Evolutionary conservation across 92 coral and sea anemone genomes (phyloP).

Genomic region (Porites evermanni): DNA sequence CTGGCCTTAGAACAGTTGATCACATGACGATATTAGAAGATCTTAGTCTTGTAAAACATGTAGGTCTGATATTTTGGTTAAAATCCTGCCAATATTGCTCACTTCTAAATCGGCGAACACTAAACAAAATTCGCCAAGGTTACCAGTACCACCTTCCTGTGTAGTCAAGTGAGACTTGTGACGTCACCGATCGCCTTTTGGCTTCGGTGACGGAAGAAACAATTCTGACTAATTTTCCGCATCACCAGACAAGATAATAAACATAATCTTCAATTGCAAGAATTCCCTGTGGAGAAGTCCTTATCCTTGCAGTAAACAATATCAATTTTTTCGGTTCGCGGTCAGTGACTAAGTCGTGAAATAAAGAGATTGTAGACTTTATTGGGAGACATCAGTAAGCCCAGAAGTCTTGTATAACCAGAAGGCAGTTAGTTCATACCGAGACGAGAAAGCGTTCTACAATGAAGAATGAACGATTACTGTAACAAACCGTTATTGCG

Average conservation of each 20-base stretch:
- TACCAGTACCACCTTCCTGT: constrained; percentile 34
- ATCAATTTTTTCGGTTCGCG: not conserved
- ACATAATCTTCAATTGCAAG: not conserved
- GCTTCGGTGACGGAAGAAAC: not conserved
- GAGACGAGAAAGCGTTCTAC: too few species aligned
- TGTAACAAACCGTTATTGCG: too few species aligned
- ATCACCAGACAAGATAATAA: not conserved
- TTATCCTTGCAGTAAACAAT: not conserved
- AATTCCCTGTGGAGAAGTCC: not conserved
- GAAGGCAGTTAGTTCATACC: too few species aligned
- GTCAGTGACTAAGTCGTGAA: too few species aligned
- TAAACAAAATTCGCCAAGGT: constrained; percentile 66
- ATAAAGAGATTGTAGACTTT: too few species aligned
- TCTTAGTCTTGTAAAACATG: not conserved
- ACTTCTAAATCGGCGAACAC: constrained; percentile 15
- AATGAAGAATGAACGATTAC: too few species aligned
- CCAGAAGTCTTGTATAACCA: too few species aligned
- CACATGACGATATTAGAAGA: constrained; percentile 19
- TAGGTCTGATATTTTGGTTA: not conserved
- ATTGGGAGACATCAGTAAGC: too few species aligned
- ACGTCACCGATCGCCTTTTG: constrained; percentile 45
- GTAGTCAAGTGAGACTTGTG: constrained; percentile 38
- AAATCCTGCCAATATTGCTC: not conserved
- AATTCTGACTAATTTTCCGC: not conserved
- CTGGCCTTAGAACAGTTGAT: not conserved